Evolutionary conservation across 2,888 invertebrate genomes (phyloP).

Genomic region (Tortrix viridana): DNA sequence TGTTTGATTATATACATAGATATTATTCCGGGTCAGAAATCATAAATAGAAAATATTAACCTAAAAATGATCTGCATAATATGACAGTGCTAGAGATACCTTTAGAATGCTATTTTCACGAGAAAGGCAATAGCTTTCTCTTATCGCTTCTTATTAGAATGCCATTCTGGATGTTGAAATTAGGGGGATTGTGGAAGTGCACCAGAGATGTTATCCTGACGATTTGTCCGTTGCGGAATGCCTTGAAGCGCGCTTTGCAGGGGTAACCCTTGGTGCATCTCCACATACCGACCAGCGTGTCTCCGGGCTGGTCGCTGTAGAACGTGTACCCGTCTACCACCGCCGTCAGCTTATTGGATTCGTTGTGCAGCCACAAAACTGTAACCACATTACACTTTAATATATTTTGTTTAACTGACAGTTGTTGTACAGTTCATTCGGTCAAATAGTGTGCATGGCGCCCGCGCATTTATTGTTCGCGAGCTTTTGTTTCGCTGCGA

Average conservation of each 20-base stretch:
- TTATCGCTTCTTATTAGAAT: conserved; percentile 17
- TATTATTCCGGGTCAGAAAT: background rate
- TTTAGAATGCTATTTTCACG: background rate
- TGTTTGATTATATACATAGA: background rate
- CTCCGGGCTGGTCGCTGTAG: conserved; percentile 45
- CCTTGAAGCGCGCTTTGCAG: conserved; percentile 58
- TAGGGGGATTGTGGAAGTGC: conserved; percentile 52
- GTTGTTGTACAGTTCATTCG: too few relatives aligned
- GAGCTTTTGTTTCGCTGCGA: too few relatives aligned
- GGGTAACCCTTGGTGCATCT: conserved; percentile 57
- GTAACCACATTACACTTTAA: conserved; percentile 40
- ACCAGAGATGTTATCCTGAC: conserved; percentile 46
- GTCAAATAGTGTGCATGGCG: too few relatives aligned
- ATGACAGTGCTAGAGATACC: too few relatives aligned
- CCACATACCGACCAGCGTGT: conserved; percentile 49
- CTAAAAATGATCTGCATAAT: too few relatives aligned
- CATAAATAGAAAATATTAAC: background rate
- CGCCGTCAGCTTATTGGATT: conserved; percentile 53
- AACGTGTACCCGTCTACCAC: conserved; percentile 54
- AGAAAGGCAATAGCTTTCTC: background rate
- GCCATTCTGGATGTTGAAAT: conserved; percentile 43
- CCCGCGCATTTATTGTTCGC: too few relatives aligned
- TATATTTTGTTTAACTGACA: background rate
- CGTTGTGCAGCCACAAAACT: conserved; percentile 51
- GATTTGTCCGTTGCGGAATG: conserved; percentile 46